These are phyloP conservation scores for Chrysoperla carnea DNA, from an alignment of 1,140 invertebrate genomes.

Conservation along the genomic window DNA sequence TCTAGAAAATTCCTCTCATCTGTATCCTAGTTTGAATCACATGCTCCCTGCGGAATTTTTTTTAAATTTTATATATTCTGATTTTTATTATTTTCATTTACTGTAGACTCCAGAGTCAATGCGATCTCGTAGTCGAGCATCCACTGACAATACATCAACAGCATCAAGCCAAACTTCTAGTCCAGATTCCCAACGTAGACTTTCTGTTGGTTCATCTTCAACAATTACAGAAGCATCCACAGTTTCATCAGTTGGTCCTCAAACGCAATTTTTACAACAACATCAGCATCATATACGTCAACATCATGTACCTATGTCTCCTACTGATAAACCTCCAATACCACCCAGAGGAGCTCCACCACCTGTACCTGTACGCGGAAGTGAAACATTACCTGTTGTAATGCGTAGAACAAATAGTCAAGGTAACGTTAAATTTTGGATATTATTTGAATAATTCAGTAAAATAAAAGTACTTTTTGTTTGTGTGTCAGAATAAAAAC, in stretches of 20 bases:
- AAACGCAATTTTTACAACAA: slow-evolving; percentile 10
- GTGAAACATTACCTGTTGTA: neutral
- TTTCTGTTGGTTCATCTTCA: slow-evolving; percentile 24
- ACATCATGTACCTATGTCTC: slow-evolving; percentile 14
- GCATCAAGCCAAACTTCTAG: slow-evolving; percentile 28
- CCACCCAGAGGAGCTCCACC: slow-evolving; percentile 33
- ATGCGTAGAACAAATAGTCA: neutral
- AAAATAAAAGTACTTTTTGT: too few relatives aligned
- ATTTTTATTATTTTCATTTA: too few relatives aligned
- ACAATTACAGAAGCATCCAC: slow-evolving; percentile 19
- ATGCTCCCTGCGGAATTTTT: too few relatives aligned
- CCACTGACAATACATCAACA: slow-evolving; percentile 14
- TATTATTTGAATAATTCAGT: neutral
- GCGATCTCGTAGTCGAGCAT: neutral
- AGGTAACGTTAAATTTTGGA: neutral
- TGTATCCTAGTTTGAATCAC: too few relatives aligned
- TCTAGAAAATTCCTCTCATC: too few relatives aligned
- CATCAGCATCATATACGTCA: slow-evolving; percentile 16
- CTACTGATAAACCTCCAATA: slow-evolving; percentile 32
- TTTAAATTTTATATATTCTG: too few relatives aligned
- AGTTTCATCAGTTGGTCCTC: slow-evolving; percentile 10
- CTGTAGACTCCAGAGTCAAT: neutral
- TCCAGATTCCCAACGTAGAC: slow-evolving; percentile 26
- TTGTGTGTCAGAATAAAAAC: too few relatives aligned
- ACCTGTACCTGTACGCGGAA: slow-evolving; percentile 23